These are phyloP conservation scores for Arctopsyche grandis DNA, from an alignment of 1,140 invertebrate genomes.

Conservation along the genomic window DNA sequence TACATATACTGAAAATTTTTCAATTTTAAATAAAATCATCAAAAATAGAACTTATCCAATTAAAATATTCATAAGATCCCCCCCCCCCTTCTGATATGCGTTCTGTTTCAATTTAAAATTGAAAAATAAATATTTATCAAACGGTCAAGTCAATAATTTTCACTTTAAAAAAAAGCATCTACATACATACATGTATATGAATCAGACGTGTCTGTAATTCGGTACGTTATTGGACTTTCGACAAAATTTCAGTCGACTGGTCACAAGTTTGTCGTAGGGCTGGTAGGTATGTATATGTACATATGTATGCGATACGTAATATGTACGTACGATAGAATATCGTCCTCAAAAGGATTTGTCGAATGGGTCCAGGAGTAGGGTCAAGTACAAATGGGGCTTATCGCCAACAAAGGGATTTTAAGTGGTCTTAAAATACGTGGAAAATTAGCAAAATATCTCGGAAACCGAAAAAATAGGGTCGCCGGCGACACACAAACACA, in stretches of 20 bases:
- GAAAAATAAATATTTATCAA: too few species aligned
- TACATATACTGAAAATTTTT: too few species aligned
- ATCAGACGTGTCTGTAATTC: too few species aligned
- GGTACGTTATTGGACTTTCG: too few species aligned
- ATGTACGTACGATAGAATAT: not conserved
- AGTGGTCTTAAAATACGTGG: conserved; percentile 45
- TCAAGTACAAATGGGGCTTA: conserved; percentile 36
- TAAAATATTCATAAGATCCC: too few species aligned
- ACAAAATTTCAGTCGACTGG: conserved; percentile 7
- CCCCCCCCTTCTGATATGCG: too few species aligned
- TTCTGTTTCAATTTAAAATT: too few species aligned
- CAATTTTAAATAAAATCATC: too few species aligned
- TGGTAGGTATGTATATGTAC: not conserved
- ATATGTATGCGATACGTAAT: not conserved
- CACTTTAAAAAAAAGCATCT: too few species aligned
- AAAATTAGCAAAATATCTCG: conserved; percentile 41
- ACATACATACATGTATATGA: too few species aligned
- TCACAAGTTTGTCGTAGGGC: not conserved
- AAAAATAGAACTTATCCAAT: too few species aligned
- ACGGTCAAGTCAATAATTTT: too few species aligned
- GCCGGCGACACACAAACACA: not conserved
- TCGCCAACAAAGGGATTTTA: conserved; percentile 40
- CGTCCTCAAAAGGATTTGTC: conserved; percentile 37
- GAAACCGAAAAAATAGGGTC: conserved; percentile 21
- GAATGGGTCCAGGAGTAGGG: conserved; percentile 36